These are phyloP conservation scores for Hemibagrus guttatus DNA, from an alignment of 2,797 vertebrate genomes.

Conservation along the genomic window DNA sequence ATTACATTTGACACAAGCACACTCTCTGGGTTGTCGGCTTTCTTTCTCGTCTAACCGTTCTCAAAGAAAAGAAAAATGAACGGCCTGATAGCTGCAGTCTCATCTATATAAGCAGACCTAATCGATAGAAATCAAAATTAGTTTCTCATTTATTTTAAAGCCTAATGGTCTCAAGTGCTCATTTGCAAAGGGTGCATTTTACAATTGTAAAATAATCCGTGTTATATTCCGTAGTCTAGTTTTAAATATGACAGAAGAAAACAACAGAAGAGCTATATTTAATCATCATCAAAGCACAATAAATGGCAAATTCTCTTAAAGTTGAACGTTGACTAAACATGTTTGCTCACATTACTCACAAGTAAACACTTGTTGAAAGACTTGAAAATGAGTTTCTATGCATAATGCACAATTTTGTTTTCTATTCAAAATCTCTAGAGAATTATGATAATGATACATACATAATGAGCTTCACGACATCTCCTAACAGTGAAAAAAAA, in stretches of 20 bases:
- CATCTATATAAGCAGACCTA: background rate
- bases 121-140: background rate
- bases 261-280: background rate
- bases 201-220: background rate
- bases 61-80: background rate
- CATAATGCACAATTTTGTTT: background rate
- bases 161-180: background rate
- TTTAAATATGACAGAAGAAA: background rate
- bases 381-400: background rate
- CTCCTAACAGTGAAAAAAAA: background rate
- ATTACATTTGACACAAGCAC: background rate
- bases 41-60: background rate
- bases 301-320: background rate
- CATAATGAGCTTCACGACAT: background rate
- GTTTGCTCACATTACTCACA: background rate
- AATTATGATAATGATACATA: background rate
- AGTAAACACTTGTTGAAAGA: background rate
- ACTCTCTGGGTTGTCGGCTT: background rate
- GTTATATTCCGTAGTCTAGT: background rate
- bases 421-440: background rate
- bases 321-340: background rate
- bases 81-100: background rate
- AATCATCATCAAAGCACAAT: background rate
- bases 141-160: background rate
- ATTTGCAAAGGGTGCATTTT: background rate